Evolutionary conservation across 1,140 invertebrate genomes (phyloP).

Genomic region (Dinothrombium tinctorium): DNA sequence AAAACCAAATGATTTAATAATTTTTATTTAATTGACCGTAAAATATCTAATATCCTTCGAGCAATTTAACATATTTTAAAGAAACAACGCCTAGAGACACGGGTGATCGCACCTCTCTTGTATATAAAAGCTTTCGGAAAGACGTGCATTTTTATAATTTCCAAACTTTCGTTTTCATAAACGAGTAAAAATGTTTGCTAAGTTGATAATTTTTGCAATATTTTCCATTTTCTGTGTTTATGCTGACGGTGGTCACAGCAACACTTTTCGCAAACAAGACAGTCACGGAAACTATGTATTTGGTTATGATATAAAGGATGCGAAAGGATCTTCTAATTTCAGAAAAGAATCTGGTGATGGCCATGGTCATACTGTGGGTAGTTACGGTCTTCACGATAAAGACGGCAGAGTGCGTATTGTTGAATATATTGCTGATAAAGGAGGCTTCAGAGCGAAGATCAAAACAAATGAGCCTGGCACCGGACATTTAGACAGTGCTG

Average conservation of each 20-base stretch:
- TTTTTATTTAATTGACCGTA: no score
- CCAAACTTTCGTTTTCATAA: no score
- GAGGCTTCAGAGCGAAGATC: slow-evolving; percentile 11
- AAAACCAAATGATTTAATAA: no score
- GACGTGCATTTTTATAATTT: no score
- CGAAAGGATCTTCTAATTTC: slow-evolving; percentile 9
- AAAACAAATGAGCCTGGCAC: slow-evolving; percentile 12
- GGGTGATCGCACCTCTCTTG: no score
- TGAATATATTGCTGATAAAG: slow-evolving; percentile 12
- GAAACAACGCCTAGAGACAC: no score
- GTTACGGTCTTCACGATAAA: slow-evolving; percentile 12
- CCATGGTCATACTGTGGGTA: slow-evolving; percentile 12
- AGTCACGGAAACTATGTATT: slow-evolving; percentile 14
- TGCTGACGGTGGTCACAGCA: slow-evolving; percentile 2
- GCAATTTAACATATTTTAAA: no score
- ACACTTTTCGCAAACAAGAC: slow-evolving; percentile 5
- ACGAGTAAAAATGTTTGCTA: no score
- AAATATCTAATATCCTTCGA: no score
- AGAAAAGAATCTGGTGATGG: slow-evolving; percentile 14
- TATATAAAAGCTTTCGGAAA: no score
- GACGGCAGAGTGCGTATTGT: slow-evolving; percentile 13
- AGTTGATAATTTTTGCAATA: no score
- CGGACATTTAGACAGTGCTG: neutral
- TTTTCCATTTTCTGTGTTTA: no score
- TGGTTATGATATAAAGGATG: slow-evolving; percentile 14